Evolutionary conservation across 1,140 invertebrate genomes (phyloP), one percentile per base, ranked within the genome.

Genomic region (Spodoptera frugiperda): DNA sequence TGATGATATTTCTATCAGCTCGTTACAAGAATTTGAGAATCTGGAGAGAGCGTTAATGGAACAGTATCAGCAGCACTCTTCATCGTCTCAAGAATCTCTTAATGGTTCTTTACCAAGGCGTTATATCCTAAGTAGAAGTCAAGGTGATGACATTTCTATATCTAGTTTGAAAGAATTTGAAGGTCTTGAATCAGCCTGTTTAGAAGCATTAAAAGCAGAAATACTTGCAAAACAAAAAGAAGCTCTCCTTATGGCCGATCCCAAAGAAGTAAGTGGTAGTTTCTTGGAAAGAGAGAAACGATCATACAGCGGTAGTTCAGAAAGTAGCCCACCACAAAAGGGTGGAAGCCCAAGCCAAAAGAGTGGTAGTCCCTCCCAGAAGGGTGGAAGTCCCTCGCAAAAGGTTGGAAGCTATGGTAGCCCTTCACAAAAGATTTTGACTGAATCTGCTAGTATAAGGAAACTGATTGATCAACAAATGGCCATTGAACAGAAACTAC

Each of bases 81-180:
- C 94, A 19, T 95, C 94, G 21, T 96, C 96, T 12, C 96, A 97
- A 83, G 97, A 97, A 91, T 97, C 97, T 0, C 94, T 96, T 0
- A 97, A 97, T 85, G 97, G 97, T 10, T 97, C 96, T 81, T 95
- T 97, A 79, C 96, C 96, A 19, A 95, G 95, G 76, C 94, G 96
- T 81, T 95, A 96, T 87, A 84, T 94, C 72, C 89, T 95, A 44
- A 95, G 96, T 81, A 95, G 95, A 84, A 96, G 95, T 82, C 97
- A 97, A 86, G 97, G 97, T 19, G 98, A 99, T 93, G 97, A 98
- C 90, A 95, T 98, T 15, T 99, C 98, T 1, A 91, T 98, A n/a
- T 98, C 97, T 5, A 99, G 98, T 17, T 93, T 99, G 3, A 98
- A 98, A 88, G 98, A 99, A 91, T 99, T 99, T 92, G 98, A 99